A percentile compares a stretch with the other conserved stretches of the same genome.
Evolutionary conservation across 2,888 invertebrate species (phyloP).

Genomic region (Nymphalis polychloros): DNA sequence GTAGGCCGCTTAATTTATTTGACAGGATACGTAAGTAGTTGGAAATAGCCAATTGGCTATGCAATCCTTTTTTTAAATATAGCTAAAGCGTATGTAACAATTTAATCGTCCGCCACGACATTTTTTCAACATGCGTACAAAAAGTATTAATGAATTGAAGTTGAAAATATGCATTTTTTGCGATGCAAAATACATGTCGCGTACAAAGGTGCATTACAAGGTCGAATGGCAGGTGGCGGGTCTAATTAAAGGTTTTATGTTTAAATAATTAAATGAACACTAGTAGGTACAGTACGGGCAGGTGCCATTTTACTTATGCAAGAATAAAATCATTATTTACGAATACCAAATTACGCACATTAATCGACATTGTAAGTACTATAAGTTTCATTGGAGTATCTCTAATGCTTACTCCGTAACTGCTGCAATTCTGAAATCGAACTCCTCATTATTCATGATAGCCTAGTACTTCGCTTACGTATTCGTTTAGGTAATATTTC

Average conservation of each 20-base stretch:
- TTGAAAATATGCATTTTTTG: conserved; percentile 70
- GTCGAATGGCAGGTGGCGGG: conserved; percentile 68
- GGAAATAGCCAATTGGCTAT: conserved; percentile 30
- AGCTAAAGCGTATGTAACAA: conserved; percentile 54
- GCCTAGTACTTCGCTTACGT: background rate
- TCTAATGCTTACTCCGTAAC: conserved; percentile 43
- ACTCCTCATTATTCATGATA: background rate
- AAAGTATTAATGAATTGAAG: conserved; percentile 47
- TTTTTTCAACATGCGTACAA: conserved; percentile 50
- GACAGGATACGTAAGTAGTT: conserved; percentile 19
- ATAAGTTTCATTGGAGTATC: conserved; percentile 17
- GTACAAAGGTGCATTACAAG: conserved; percentile 77
- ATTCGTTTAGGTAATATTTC: background rate
- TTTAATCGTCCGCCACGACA: conserved; percentile 43
- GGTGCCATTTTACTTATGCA: conserved; percentile 70
- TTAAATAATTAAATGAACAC: conserved; percentile 77
- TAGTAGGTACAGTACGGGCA: conserved; percentile 55
- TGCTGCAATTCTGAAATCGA: conserved; percentile 4
- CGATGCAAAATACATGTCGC: conserved; percentile 70
- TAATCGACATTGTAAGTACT: conserved; percentile 45
- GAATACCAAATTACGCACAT: conserved; percentile 70
- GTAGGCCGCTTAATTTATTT: conserved; percentile 4
- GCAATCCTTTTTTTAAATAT: conserved; percentile 55
- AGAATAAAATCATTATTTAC: conserved; percentile 77
- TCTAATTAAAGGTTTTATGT: conserved; percentile 80